Evolutionary conservation across 2,113 vertebrate species (phyloP).

Genomic region (Pseudolaguvia tuberculata): DNA sequence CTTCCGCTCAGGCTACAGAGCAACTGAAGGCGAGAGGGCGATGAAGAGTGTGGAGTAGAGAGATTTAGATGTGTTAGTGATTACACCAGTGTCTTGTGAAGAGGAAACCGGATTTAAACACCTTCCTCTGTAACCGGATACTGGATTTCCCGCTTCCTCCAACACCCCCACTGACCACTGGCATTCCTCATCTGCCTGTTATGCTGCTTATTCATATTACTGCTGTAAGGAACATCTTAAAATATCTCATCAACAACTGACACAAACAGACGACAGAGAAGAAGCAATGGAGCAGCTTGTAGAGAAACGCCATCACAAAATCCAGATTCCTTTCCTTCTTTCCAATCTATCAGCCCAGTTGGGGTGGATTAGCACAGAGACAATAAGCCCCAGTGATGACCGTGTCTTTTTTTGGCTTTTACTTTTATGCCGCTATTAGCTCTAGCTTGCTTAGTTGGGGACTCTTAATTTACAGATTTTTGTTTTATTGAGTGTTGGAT

Average conservation of each 20-base stretch:
- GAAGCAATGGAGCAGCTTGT: neutral
- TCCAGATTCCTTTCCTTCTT: too few relatives aligned
- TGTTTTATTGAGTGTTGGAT: too few relatives aligned
- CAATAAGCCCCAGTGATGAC: too few relatives aligned
- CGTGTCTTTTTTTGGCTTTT: too few relatives aligned
- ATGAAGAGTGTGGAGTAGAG: neutral
- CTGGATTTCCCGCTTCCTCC: slow-evolving; percentile 2
- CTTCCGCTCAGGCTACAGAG: slow-evolving; percentile 23
- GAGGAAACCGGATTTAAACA: neutral
- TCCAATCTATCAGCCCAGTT: too few relatives aligned
- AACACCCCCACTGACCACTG: neutral
- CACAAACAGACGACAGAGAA: neutral
- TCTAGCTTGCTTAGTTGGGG: too few relatives aligned
- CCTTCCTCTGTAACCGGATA: slow-evolving; percentile 6
- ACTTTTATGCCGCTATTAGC: too few relatives aligned
- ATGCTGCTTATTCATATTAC: neutral
- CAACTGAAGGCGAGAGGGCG: neutral
- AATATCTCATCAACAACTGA: neutral
- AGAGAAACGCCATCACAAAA: too few relatives aligned
- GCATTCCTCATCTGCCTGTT: neutral
- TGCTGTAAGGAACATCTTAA: neutral
- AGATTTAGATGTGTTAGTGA: slow-evolving; percentile 9
- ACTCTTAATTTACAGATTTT: too few relatives aligned
- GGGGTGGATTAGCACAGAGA: too few relatives aligned
- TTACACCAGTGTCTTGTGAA: neutral